Percentiles rank a stretch among this genome's conserved stretches.
phyloP scores from a whole-genome alignment of 2,113 vertebrate species.

The Melanostigma gelatinosum region DNA sequence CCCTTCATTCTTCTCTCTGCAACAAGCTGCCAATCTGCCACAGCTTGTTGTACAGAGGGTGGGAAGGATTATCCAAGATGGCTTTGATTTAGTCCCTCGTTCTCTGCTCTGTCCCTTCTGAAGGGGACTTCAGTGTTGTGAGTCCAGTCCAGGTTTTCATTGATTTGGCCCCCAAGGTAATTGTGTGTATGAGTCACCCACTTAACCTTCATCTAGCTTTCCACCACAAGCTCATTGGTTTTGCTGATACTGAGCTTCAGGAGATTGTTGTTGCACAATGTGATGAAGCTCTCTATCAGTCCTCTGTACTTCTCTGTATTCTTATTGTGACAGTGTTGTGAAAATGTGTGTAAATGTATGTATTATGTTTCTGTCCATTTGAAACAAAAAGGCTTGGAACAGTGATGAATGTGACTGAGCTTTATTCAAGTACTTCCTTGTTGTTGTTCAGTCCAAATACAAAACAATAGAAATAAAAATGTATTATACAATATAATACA shows the following conservation, averaged over 20 bases:
- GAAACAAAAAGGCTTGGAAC: constrained; percentile 11
- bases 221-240: background rate
- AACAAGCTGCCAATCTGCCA: background rate
- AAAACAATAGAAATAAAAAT: constrained; percentile 11
- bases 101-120: no score
- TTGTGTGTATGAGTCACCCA: background rate
- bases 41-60: no score
- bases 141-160: background rate
- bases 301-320: background rate
- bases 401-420: background rate
- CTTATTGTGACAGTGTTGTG: background rate
- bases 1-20: background rate
- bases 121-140: no score
- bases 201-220: background rate
- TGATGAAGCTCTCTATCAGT: background rate
- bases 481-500: constrained; percentile 8
- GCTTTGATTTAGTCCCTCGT: no score
- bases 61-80: no score
- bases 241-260: background rate
- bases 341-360: background rate
- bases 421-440: background rate
- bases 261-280: background rate
- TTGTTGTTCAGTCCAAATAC: background rate
- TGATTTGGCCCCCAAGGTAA: background rate
- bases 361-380: background rate